Evolutionary conservation across 2,113 vertebrate genomes (phyloP).

Genomic region (Pollachius pollachius): DNA sequence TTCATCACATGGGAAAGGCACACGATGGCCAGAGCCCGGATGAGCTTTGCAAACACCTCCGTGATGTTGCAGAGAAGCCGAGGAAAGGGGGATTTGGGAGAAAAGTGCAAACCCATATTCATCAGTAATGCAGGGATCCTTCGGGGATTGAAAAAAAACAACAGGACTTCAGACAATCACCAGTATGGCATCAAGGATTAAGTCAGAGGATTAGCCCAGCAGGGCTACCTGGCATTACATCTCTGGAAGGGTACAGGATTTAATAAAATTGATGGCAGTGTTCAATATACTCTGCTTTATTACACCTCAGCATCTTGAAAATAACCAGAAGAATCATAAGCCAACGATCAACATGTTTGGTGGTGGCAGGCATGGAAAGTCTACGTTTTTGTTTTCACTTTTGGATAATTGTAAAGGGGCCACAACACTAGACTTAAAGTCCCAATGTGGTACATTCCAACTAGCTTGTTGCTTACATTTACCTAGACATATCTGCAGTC

Average conservation of each 20-base stretch:
- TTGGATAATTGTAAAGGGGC: no score
- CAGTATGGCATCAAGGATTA: slow-evolving; percentile 51
- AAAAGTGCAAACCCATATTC: slow-evolving; percentile 7
- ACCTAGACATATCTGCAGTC: no score
- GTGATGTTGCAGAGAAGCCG: not conserved
- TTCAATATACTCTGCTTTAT: slow-evolving; percentile 60
- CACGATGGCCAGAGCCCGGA: no score
- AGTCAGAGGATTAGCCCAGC: slow-evolving; percentile 42
- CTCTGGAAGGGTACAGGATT: slow-evolving; percentile 42
- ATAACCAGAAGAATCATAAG: slow-evolving; percentile 21
- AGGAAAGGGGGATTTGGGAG: no score
- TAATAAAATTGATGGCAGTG: slow-evolving; percentile 62
- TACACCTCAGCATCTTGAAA: slow-evolving; percentile 46
- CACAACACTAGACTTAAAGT: no score
- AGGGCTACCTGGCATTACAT: slow-evolving; percentile 40
- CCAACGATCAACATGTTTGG: slow-evolving; percentile 18
- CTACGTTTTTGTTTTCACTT: not conserved
- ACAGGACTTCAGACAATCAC: slow-evolving; percentile 35
- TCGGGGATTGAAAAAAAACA: slow-evolving; percentile 34
- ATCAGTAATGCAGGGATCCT: slow-evolving; percentile 17
- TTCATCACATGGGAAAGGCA: no score
- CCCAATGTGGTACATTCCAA: no score
- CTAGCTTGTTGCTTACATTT: no score
- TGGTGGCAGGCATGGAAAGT: not conserved
- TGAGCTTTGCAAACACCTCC: slow-evolving; percentile 1